phyloP scores from a whole-genome alignment of 2,888 invertebrate species.

The Junonia oenone region DNA sequence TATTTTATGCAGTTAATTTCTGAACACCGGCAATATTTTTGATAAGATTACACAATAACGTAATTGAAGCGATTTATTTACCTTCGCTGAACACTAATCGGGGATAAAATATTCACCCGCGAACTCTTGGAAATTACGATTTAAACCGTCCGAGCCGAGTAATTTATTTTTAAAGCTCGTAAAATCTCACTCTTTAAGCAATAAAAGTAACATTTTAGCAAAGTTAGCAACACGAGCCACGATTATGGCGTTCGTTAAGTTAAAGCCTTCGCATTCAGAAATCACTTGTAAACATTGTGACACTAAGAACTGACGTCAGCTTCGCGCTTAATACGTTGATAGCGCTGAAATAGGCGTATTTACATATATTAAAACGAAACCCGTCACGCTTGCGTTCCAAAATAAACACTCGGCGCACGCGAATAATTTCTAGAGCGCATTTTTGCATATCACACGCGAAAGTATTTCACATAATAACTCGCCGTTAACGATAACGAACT shows the following conservation, averaged over 20 bases:
- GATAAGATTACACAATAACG: conserved; percentile 39
- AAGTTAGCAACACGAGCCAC: conserved; percentile 53
- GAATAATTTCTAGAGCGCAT: conserved; percentile 45
- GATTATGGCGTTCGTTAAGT: conserved; percentile 51
- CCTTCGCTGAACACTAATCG: conserved; percentile 52
- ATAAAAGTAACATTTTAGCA: conserved; percentile 75
- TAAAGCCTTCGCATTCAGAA: conserved; percentile 48
- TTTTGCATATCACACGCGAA: conserved; percentile 65
- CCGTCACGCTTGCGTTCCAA: conserved; percentile 48
- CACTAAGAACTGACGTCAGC: conserved; percentile 55
- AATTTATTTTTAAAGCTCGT: conserved; percentile 76
- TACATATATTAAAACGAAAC: conserved; percentile 52
- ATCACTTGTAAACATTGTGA: conserved; percentile 65
- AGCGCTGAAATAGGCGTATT: conserved; percentile 48
- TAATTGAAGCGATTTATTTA: conserved; percentile 51
- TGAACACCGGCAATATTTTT: conserved; percentile 23
- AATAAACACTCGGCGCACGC: conserved; percentile 57
- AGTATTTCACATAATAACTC: conserved; percentile 64
- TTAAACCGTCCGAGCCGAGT: conserved; percentile 54
- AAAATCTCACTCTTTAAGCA: conserved; percentile 73
- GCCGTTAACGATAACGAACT: conserved; percentile 46
- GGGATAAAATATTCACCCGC: conserved; percentile 63
- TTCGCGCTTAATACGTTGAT: conserved; percentile 44
- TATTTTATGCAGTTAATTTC: not conserved
- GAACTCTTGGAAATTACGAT: conserved; percentile 55